Conservation (phyloP, 2,113 vertebrate genomes). For the Podarcis raffonei region DNA sequence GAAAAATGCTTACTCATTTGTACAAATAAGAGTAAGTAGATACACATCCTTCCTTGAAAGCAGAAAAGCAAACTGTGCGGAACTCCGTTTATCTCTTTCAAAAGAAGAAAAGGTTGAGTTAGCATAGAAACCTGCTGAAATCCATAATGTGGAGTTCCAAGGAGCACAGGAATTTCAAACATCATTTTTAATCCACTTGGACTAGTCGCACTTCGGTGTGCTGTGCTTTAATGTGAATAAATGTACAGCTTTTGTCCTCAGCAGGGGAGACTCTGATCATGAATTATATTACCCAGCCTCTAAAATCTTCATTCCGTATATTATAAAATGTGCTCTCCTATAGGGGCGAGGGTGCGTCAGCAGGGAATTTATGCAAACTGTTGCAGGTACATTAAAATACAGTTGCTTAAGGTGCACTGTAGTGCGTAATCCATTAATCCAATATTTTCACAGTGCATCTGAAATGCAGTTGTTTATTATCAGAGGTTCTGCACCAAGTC, state of each 20-base stretch:
- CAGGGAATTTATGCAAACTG: slow-evolving; percentile 16
- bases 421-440: slow-evolving; percentile 29
- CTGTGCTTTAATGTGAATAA: slow-evolving; percentile 1
- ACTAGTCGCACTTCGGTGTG: background rate
- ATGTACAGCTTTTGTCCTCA: slow-evolving; percentile 4
- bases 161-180: background rate
- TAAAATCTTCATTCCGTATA: background rate
- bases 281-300: slow-evolving; percentile 8
- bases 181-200: background rate
- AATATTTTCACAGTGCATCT: slow-evolving; percentile 12
- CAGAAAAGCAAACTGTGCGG: slow-evolving; percentile 18
- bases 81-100: slow-evolving; percentile 8
- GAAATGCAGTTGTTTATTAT: background rate
- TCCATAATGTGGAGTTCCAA: background rate
- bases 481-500: slow-evolving; percentile 11
- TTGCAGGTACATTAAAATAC: background rate
- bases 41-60: background rate
- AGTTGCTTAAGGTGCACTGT: background rate
- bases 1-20: background rate
- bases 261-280: slow-evolving; percentile 1
- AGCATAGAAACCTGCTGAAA: slow-evolving; percentile 13
- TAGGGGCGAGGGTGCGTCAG: background rate
- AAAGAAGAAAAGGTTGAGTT: slow-evolving; percentile 9
- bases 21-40: background rate
- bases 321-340: background rate